These are phyloP conservation scores for Laodelphax striatellus DNA, from an alignment of 1,140 invertebrate species.

Conservation along the genomic window DNA sequence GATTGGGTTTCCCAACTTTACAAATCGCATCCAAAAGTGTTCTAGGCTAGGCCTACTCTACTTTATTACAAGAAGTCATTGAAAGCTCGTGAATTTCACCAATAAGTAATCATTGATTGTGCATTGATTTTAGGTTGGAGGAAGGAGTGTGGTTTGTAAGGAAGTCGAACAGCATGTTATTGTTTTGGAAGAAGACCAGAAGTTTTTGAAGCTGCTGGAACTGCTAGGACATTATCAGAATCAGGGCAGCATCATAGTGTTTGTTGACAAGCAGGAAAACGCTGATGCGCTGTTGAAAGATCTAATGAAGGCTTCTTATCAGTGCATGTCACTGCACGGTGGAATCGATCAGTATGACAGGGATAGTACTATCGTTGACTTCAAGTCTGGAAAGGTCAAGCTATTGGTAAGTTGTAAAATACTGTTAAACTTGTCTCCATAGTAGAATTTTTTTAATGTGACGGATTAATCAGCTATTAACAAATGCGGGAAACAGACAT, in stretches of 20 bases:
- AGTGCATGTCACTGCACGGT: constrained; percentile 93
- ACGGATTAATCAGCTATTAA: no score
- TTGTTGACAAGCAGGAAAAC: constrained; percentile 98
- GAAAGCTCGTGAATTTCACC: no score
- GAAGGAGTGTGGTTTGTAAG: constrained; percentile 93
- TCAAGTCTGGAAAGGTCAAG: constrained; percentile 86
- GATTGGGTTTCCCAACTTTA: no score
- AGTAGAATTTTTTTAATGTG: no score
- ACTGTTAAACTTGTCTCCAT: background rate
- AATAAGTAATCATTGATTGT: no score
- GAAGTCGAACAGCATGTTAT: constrained; percentile 95
- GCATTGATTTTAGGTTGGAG: constrained; percentile 58
- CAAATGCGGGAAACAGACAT: no score
- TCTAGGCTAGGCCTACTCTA: no score
- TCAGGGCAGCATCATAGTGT: constrained; percentile 87
- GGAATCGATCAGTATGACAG: constrained; percentile 99
- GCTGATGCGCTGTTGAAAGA: constrained; percentile 90
- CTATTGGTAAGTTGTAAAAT: constrained; percentile 37
- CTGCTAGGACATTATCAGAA: constrained; percentile 90
- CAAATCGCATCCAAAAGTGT: no score
- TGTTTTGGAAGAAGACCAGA: constrained; percentile 91
- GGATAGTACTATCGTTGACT: constrained; percentile 95
- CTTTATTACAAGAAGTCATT: no score
- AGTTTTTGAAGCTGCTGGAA: constrained; percentile 95
- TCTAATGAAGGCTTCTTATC: constrained; percentile 92